phyloP scores from a whole-genome alignment of 2,888 invertebrate genomes.

The Octodonta nipae region DNA sequence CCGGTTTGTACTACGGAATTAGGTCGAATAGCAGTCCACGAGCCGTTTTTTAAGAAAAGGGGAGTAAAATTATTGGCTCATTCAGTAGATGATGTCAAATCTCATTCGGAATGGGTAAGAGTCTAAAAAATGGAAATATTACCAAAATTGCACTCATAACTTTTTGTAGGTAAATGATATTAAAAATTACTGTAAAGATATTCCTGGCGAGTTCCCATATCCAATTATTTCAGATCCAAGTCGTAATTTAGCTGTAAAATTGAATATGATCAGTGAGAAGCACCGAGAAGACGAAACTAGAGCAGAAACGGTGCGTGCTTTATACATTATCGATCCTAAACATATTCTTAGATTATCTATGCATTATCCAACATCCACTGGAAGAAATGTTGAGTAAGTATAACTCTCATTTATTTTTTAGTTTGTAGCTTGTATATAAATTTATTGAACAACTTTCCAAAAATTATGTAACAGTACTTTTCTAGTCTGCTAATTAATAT shows the following conservation, averaged over 20 bases:
- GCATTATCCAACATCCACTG: slow-evolving; percentile 74
- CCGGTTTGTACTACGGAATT: slow-evolving; percentile 84
- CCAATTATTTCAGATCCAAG: slow-evolving; percentile 70
- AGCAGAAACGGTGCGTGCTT: slow-evolving; percentile 58
- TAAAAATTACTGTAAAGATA: slow-evolving; percentile 54
- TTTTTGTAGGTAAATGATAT: slow-evolving; percentile 38
- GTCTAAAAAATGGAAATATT: neutral
- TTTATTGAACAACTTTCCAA: too few species aligned
- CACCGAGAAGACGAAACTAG: slow-evolving; percentile 51
- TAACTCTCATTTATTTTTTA: too few species aligned
- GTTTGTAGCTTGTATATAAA: too few species aligned
- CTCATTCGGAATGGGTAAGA: slow-evolving; percentile 61
- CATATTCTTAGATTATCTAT: slow-evolving; percentile 66
- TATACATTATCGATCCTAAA: slow-evolving; percentile 71
- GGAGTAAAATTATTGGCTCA: slow-evolving; percentile 65
- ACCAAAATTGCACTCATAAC: neutral
- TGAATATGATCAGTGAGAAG: slow-evolving; percentile 70
- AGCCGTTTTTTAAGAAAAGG: slow-evolving; percentile 54
- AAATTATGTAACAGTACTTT: too few species aligned
- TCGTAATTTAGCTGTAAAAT: slow-evolving; percentile 52
- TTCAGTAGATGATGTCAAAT: slow-evolving; percentile 61
- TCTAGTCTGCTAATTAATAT: too few species aligned
- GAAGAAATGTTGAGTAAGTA: slow-evolving; percentile 71
- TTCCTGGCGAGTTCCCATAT: slow-evolving; percentile 61
- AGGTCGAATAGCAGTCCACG: slow-evolving; percentile 57